These are phyloP conservation scores for Hippoglossus stenolepis DNA, from an alignment of 2,113 vertebrate genomes.

Conservation along the genomic window DNA sequence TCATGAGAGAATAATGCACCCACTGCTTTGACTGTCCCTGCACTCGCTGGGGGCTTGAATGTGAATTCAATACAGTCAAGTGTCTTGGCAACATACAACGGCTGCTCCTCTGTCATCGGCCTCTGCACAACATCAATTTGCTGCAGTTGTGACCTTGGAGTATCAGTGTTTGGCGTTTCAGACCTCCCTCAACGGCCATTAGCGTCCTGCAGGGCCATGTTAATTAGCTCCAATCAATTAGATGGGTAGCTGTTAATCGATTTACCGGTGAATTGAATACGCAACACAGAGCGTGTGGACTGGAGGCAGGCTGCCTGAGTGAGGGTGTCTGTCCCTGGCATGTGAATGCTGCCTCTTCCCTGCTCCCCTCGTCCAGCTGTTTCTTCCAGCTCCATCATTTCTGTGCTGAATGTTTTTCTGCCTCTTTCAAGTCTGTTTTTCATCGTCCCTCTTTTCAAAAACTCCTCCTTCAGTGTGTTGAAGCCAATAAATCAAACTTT, in stretches of 20 bases:
- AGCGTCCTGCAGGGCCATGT: conserved; percentile 53
- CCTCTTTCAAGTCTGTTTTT: background rate
- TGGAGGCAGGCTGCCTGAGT: conserved; percentile 15
- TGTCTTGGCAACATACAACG: conserved; percentile 15
- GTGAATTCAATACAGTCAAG: conserved; percentile 26
- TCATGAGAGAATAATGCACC: conserved; percentile 39
- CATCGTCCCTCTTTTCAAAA: background rate
- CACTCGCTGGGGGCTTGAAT: conserved; percentile 15
- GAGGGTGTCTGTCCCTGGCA: conserved; percentile 43
- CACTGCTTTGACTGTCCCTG: conserved; percentile 13
- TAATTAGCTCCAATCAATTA: conserved; percentile 76
- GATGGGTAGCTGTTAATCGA: conserved; percentile 62
- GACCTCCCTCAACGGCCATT: conserved; percentile 57
- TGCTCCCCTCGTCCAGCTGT: background rate
- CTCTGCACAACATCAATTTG: conserved; percentile 42
- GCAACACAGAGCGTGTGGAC: conserved; percentile 39
- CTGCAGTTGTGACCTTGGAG: conserved; percentile 67
- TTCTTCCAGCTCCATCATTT: background rate
- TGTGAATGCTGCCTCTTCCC: conserved; percentile 36
- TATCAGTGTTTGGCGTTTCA: conserved; percentile 32
- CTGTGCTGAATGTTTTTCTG: background rate
- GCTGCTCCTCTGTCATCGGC: conserved; percentile 33
- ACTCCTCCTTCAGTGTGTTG: too few relatives aligned
- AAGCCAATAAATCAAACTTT: background rate
- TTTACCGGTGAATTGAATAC: conserved; percentile 60